Evolutionary conservation across 2,888 invertebrate species (phyloP), one percentile per base, ranked within the genome.

Genomic region (Zaprionus obscuricornis): DNA sequence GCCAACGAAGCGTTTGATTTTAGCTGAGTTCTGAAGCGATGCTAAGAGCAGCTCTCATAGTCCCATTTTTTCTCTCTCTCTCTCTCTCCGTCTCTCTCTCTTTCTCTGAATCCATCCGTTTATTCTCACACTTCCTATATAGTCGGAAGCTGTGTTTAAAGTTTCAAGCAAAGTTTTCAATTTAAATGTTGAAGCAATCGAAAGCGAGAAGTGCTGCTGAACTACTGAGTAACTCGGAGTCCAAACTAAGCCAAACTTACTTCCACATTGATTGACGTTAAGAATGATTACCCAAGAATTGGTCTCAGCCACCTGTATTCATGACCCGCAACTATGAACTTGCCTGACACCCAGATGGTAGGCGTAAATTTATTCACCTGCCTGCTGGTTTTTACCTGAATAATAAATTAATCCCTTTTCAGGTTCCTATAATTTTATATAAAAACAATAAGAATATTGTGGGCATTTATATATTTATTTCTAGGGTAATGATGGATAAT

Each of bases 131-230:
- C 24, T 2, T 8, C 3, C n/a, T n/a, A 31, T 8, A 36, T 27
- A 11, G 33, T 45, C 45, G 57, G 64, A 31, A 70, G 64, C 68
- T 58, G 63, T 66, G 58, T 47, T 81, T 77, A 77, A 77, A 77
- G 77, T 76, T 74, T 34, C 7, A n/a, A 27, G 45, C 42, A 81
- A 78, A 82, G 65, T 79, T 82, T 86, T 85, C 75, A 81, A 86
- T 82, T 87, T 74, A 85, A 87, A 82, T 83, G 79, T 79, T 79
- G 83, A 82, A 74, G 75, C 70, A 63, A 49, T 65, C 29, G 40
- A 22, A 29, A 62, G 62, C 58, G 56, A 16, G 66, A 66, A 56
- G 50, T 60, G 59, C 60, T 62, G 40, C 43, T 74, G 79, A 55
- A 74, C 64, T 50, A 39, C n/a, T n/a, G n/a, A n/a, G n/a, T 22